A percentile compares a stretch with the other conserved stretches of the same genome.
phyloP scores from a whole-genome alignment of 2,888 invertebrate species.

The Panzeria rudis region DNA sequence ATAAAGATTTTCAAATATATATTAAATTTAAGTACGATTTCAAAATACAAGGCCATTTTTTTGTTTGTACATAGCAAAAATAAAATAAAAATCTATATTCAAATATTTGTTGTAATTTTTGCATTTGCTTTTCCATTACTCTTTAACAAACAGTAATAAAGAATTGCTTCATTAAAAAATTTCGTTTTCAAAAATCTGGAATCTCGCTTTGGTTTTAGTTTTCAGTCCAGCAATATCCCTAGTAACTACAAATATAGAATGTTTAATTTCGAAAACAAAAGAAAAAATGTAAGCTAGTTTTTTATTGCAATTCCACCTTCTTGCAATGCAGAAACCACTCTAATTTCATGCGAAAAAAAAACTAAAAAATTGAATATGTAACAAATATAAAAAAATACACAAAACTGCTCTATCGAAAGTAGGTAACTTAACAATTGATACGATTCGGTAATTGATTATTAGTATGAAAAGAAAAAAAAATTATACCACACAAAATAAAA shows the following conservation, averaged over 20 bases:
- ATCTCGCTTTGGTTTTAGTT: background rate
- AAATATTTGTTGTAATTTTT: too few relatives aligned
- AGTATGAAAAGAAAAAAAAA: conserved; percentile 25
- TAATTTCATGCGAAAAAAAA: conserved; percentile 49
- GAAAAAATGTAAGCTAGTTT: conserved; percentile 1
- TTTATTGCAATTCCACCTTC: conserved; percentile 24
- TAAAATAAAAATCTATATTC: background rate
- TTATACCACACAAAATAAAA: conserved; percentile 21
- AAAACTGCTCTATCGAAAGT: conserved; percentile 65
- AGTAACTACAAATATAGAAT: conserved; percentile 31
- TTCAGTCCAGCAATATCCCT: conserved; percentile 7
- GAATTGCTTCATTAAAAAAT: background rate
- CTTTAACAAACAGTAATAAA: background rate
- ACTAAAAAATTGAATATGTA: conserved; percentile 48
- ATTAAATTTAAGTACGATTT: background rate
- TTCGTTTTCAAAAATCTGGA: background rate
- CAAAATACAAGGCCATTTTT: background rate
- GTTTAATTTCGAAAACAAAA: conserved; percentile 20
- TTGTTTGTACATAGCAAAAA: background rate
- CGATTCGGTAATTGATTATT: conserved; percentile 66
- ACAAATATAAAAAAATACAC: conserved; percentile 40
- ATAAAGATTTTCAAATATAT: background rate
- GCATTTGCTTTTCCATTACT: background rate
- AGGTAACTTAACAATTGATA: conserved; percentile 66
- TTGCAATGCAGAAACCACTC: conserved; percentile 45